phyloP scores from a whole-genome alignment of 2,888 invertebrate species.

The Germaria angustata region DNA sequence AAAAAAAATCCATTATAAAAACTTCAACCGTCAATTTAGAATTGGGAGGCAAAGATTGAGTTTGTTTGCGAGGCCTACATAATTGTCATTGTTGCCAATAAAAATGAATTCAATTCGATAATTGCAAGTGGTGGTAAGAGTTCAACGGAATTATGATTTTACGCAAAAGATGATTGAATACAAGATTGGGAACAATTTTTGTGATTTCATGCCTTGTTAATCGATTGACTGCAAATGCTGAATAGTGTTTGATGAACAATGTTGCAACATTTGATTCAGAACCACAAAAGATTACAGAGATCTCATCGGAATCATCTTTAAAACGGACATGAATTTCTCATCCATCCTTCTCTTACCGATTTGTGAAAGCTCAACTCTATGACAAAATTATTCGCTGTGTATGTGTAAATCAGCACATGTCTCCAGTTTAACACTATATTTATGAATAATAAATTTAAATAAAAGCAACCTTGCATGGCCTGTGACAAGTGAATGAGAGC shows the following conservation, averaged over 20 bases:
- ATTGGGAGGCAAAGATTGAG: conserved; percentile 23
- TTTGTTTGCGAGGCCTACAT: conserved; percentile 45
- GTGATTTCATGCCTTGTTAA: background rate
- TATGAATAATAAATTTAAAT: conserved; percentile 1
- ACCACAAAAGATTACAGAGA: background rate
- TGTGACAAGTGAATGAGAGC: conserved; percentile 11
- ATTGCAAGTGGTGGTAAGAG: conserved; percentile 58
- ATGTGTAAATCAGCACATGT: conserved; percentile 3
- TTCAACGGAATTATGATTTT: conserved; percentile 59
- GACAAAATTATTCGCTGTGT: too few relatives aligned
- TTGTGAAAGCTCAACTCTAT: too few relatives aligned
- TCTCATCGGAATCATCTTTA: background rate
- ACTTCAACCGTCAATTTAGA: conserved; percentile 37
- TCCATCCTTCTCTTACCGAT: background rate
- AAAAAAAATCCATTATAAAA: conserved; percentile 21
- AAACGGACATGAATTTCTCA: background rate
- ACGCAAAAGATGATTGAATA: conserved; percentile 45
- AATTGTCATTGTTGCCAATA: conserved; percentile 64
- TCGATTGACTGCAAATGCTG: background rate
- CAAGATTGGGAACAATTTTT: background rate
- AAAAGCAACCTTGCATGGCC: background rate
- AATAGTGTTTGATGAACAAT: background rate
- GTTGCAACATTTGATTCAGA: conserved; percentile 6
- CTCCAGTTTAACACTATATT: background rate
- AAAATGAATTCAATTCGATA: conserved; percentile 50